Conservation (phyloP, 2,797 vertebrate genomes). For the Poecilia wingei region DNA sequence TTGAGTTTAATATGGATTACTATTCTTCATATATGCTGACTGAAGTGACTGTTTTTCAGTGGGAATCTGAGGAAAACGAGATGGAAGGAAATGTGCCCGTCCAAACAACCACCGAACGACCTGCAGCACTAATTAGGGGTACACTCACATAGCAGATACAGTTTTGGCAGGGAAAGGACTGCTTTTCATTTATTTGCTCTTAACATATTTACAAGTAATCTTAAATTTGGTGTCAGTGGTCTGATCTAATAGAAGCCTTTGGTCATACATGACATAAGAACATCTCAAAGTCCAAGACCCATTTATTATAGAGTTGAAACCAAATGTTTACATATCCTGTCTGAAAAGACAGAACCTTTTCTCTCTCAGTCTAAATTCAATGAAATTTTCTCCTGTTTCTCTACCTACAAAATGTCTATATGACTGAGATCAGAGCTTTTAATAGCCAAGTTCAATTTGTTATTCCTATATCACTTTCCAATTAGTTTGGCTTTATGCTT, state of each 20-base stretch:
- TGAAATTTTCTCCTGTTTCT: not conserved
- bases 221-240: not conserved
- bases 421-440: not conserved
- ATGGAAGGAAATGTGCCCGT: slow-evolving; percentile 33
- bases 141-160: not conserved
- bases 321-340: not conserved
- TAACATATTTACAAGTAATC: slow-evolving; percentile 3
- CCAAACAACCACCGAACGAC: slow-evolving; percentile 41
- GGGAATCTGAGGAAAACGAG: slow-evolving; percentile 21
- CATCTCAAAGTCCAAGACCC: not conserved
- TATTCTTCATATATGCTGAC: not conserved
- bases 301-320: not conserved
- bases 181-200: slow-evolving; percentile 17
- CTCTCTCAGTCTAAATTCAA: not conserved
- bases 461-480: not conserved
- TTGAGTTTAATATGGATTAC: not conserved
- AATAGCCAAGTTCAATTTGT: not conserved
- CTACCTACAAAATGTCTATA: not conserved
- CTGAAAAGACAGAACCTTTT: not conserved
- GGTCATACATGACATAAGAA: slow-evolving; percentile 3
- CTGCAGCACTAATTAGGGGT: slow-evolving; percentile 29
- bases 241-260: not conserved
- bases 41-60: slow-evolving; percentile 21
- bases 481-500: not conserved
- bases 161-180: not conserved